phyloP scores from a whole-genome alignment of 2,888 invertebrate genomes.

The Metalampra italica region DNA sequence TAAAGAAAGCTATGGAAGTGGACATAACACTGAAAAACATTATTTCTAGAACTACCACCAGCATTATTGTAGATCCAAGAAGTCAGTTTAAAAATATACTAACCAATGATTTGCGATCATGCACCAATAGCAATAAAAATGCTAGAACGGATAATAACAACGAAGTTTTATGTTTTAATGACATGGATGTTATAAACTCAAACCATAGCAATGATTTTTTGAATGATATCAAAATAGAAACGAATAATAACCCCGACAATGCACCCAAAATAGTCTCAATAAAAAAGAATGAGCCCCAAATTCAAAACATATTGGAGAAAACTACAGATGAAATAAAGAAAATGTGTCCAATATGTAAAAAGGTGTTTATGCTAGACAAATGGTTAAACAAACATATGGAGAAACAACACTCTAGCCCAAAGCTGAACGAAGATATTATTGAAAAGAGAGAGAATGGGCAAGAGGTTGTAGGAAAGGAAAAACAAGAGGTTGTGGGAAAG shows the following conservation, averaged over 20 bases:
- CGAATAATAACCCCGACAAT: background rate
- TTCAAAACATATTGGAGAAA: background rate
- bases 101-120: background rate
- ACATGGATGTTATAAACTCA: background rate
- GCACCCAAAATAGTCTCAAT: background rate
- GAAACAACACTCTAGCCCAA: background rate
- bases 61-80: constrained; percentile 50
- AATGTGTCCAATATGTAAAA: background rate
- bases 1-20: constrained; percentile 59
- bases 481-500: constrained; percentile 7
- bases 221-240: background rate
- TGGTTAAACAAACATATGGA: background rate
- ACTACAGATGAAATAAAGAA: background rate
- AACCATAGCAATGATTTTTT: background rate
- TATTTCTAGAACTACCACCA: constrained; percentile 40
- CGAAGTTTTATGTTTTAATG: background rate
- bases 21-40: constrained; percentile 54
- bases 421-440: background rate
- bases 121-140: background rate
- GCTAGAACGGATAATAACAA: background rate
- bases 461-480: constrained; percentile 15
- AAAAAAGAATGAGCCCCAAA: background rate
- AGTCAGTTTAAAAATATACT: background rate
- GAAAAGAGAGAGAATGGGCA: constrained; percentile 9
- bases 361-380: background rate